A percentile compares a stretch with the other conserved stretches of the same genome.
phyloP scores from a whole-genome alignment of 2,797 vertebrate species.

The Anguilla anguilla region DNA sequence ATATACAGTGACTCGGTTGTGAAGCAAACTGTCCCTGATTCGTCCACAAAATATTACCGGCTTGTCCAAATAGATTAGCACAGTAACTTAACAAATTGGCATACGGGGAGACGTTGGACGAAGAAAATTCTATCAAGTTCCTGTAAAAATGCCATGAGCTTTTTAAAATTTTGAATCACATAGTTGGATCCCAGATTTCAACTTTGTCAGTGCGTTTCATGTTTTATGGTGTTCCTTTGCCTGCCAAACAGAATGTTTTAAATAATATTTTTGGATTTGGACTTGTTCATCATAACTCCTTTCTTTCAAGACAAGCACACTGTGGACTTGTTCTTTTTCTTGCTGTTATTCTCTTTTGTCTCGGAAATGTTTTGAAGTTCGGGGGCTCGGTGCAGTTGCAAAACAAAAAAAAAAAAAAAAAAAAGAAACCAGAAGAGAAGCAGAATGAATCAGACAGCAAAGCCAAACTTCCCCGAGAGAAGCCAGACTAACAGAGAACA shows the following conservation, averaged over 20 bases:
- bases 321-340: not conserved
- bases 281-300: not conserved
- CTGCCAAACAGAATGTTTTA: conserved; percentile 12
- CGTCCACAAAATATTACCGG: too few species aligned
- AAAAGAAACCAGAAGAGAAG: not conserved
- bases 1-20: too few species aligned
- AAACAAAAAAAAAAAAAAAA: too few species aligned
- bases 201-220: not conserved
- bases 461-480: conserved; percentile 42
- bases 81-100: too few species aligned
- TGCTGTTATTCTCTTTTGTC: not conserved
- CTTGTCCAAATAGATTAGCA: too few species aligned
- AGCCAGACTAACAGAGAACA: conserved; percentile 50
- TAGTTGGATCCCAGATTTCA: not conserved
- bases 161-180: conserved; percentile 1
- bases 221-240: not conserved
- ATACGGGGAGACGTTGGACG: too few species aligned
- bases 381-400: not conserved
- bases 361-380: not conserved
- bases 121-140: not conserved
- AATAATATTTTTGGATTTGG: conserved; percentile 11
- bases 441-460: conserved; percentile 19
- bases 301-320: not conserved
- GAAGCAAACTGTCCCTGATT: too few species aligned
- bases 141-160: not conserved